These are phyloP conservation scores for Ctenosaura bakeri DNA, from an alignment of 2,797 vertebrate genomes.

Conservation along the genomic window DNA sequence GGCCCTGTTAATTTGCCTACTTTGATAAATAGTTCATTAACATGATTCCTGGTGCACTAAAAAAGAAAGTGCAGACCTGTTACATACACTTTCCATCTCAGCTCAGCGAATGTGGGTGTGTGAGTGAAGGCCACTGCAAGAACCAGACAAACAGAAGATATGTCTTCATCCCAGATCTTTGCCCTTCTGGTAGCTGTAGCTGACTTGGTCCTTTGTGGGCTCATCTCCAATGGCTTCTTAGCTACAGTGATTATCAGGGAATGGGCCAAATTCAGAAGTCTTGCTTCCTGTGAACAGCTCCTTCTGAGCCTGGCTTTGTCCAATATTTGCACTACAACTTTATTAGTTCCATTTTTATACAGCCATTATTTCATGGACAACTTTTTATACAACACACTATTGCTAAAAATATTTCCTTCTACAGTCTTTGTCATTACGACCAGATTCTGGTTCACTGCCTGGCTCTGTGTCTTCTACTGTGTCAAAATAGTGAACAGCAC, in stretches of 20 bases:
- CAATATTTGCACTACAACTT: background rate
- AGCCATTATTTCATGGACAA: too few relatives aligned
- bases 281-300: background rate
- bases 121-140: background rate
- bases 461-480: constrained; percentile 65
- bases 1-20: background rate
- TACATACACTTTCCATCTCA: background rate
- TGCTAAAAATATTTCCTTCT: background rate
- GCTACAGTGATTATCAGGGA: background rate
- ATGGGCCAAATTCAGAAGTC: background rate
- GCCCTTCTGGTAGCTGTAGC: background rate
- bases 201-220: background rate
- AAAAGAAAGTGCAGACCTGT: background rate
- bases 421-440: background rate
- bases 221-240: constrained; percentile 23
- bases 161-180: background rate
- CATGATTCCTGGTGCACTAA: background rate
- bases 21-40: background rate
- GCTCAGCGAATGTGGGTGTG: background rate
- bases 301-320: background rate
- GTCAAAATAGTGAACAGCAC: constrained; percentile 58
- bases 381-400: background rate
- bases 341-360: background rate
- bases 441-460: constrained; percentile 64
- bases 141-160: background rate